These are phyloP conservation scores for Pyrocoelia pectoralis DNA, from an alignment of 2,888 invertebrate species.

Conservation along the genomic window DNA sequence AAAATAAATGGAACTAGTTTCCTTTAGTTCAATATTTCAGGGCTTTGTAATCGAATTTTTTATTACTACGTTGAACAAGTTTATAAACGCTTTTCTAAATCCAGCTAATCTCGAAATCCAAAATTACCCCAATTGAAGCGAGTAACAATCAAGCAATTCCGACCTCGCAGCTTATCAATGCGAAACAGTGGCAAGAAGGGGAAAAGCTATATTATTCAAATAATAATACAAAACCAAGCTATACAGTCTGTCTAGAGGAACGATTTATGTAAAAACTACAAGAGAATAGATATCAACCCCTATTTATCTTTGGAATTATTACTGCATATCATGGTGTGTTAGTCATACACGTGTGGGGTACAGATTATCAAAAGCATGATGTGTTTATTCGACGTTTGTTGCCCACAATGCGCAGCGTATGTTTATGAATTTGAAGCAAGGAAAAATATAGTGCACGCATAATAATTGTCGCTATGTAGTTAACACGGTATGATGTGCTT, in stretches of 20 bases:
- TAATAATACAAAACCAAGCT: slow-evolving; percentile 38
- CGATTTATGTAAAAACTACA: slow-evolving; percentile 40
- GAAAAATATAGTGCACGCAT: too few relatives aligned
- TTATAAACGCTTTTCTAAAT: not conserved
- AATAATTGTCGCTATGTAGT: too few relatives aligned
- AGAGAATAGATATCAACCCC: slow-evolving; percentile 55
- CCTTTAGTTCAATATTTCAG: not conserved
- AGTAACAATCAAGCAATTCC: slow-evolving; percentile 36
- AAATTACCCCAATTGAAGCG: slow-evolving; percentile 35
- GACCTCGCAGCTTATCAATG: slow-evolving; percentile 39
- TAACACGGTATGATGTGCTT: too few relatives aligned
- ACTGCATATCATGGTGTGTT: slow-evolving; percentile 56
- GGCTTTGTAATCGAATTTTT: not conserved
- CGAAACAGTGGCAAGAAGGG: slow-evolving; percentile 39
- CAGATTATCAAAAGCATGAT: slow-evolving; percentile 49
- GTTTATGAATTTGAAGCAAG: too few relatives aligned
- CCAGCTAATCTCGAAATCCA: slow-evolving; percentile 16
- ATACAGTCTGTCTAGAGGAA: slow-evolving; percentile 36
- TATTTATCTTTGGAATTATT: slow-evolving; percentile 57
- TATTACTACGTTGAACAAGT: not conserved
- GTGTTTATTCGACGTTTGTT: slow-evolving; percentile 51
- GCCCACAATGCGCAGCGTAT: slow-evolving; percentile 46
- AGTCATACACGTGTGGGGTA: slow-evolving; percentile 56
- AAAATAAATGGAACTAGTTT: not conserved
- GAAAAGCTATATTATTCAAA: slow-evolving; percentile 38